Evolutionary conservation across 2,113 vertebrate genomes (phyloP).

Genomic region (Dromas ardeola): DNA sequence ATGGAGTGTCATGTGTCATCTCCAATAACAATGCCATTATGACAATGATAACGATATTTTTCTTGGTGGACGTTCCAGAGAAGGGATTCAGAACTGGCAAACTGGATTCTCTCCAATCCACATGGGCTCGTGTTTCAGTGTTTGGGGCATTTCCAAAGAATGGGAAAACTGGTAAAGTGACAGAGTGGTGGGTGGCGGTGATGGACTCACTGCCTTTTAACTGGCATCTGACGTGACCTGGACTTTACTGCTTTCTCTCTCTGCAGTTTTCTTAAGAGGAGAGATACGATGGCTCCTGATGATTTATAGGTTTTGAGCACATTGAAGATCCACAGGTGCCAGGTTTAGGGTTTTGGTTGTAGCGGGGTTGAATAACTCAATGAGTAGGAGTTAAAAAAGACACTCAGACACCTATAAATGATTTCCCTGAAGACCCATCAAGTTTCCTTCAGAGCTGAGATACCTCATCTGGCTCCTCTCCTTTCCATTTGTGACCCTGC

Average conservation of each 20-base stretch:
- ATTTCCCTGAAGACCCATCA: neutral
- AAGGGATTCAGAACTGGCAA: neutral
- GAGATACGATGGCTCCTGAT: neutral
- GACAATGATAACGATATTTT: neutral
- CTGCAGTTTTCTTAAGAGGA: neutral
- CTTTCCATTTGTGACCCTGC: neutral
- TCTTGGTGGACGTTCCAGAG: neutral
- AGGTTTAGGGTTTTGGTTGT: neutral
- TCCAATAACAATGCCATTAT: neutral
- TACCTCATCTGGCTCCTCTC: neutral
- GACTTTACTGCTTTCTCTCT: neutral
- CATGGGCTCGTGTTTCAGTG: neutral
- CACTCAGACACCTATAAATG: neutral
- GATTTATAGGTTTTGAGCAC: neutral
- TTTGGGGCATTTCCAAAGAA: neutral
- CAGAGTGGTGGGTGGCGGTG: neutral
- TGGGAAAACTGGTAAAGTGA: neutral
- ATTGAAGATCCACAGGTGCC: neutral
- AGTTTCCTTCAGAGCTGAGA: neutral
- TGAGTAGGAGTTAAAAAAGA: neutral
- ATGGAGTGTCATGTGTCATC: neutral
- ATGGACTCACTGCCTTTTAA: neutral
- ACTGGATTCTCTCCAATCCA: neutral
- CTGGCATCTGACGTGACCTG: neutral
- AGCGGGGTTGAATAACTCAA: neutral